Evolutionary conservation across 2,888 invertebrate genomes (phyloP).

Genomic region (Sminthurinus aureus): DNA sequence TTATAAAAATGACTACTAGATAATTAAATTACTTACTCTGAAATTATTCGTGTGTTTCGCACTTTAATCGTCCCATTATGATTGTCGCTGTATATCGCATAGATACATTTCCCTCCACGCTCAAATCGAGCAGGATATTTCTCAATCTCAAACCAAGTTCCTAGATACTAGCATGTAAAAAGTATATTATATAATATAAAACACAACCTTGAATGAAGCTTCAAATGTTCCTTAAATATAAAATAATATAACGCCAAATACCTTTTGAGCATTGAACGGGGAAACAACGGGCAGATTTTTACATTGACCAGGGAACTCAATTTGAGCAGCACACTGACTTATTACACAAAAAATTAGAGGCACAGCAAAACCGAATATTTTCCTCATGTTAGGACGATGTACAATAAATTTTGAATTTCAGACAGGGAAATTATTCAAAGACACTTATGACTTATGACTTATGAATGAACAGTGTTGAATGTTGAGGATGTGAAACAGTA

Average conservation of each 20-base stretch:
- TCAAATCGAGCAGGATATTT: conserved; percentile 79
- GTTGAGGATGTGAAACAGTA: no score
- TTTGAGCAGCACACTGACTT: neutral
- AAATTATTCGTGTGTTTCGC: conserved; percentile 77
- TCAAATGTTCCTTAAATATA: neutral
- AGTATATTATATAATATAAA: neutral
- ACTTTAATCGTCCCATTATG: conserved; percentile 76
- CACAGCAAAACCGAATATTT: no score
- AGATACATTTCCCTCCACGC: conserved; percentile 76
- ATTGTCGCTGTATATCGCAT: conserved; percentile 75
- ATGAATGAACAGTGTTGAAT: no score
- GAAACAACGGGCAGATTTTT: neutral
- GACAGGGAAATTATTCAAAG: no score
- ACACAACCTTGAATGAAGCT: neutral
- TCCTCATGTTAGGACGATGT: no score
- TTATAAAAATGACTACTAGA: neutral
- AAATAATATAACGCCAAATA: neutral
- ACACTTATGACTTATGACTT: no score
- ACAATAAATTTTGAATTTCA: no score
- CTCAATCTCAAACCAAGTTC: conserved; percentile 81
- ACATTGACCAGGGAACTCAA: neutral
- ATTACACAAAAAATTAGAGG: no score
- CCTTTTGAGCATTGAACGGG: neutral
- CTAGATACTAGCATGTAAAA: conserved; percentile 71
- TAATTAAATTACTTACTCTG: conserved; percentile 70